phyloP scores from a whole-genome alignment of 2,888 invertebrate genomes.

The Alcis repandata region DNA sequence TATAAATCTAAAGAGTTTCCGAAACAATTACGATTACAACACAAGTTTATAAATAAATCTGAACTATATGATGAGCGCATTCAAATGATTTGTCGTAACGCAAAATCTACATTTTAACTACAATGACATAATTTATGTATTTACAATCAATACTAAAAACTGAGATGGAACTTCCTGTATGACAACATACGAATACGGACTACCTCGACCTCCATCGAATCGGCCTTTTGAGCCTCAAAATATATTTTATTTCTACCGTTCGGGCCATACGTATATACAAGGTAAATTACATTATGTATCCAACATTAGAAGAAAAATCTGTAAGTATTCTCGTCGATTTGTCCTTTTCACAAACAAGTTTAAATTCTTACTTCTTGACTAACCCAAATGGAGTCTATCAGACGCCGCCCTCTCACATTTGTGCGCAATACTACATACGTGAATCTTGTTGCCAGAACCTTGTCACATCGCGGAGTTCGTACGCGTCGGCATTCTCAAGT shows the following conservation, averaged over 20 bases:
- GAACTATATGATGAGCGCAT: slow-evolving; percentile 61
- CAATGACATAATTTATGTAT: slow-evolving; percentile 72
- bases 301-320: slow-evolving; percentile 75
- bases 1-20: slow-evolving; percentile 41
- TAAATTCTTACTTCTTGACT: slow-evolving; percentile 63
- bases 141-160: slow-evolving; percentile 79
- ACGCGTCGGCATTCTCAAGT: slow-evolving; percentile 44
- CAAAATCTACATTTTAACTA: slow-evolving; percentile 72
- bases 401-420: slow-evolving; percentile 69
- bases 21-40: slow-evolving; percentile 53
- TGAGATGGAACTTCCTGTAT: slow-evolving; percentile 75
- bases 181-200: slow-evolving; percentile 71
- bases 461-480: slow-evolving; percentile 44
- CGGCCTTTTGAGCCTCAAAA: slow-evolving; percentile 75
- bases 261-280: slow-evolving; percentile 85
- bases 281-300: slow-evolving; percentile 79
- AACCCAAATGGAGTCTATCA: slow-evolving; percentile 77
- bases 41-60: slow-evolving; percentile 55
- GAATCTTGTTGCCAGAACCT: slow-evolving; percentile 51
- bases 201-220: slow-evolving; percentile 56
- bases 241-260: slow-evolving; percentile 73
- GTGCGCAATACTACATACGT: slow-evolving; percentile 69
- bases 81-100: slow-evolving; percentile 61
- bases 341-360: slow-evolving; percentile 47
- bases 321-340: slow-evolving; percentile 67